Percentiles rank a stretch among this genome's conserved stretches.
phyloP scores from a whole-genome alignment of 2,797 vertebrate genomes.

The Echiichthys vipera region DNA sequence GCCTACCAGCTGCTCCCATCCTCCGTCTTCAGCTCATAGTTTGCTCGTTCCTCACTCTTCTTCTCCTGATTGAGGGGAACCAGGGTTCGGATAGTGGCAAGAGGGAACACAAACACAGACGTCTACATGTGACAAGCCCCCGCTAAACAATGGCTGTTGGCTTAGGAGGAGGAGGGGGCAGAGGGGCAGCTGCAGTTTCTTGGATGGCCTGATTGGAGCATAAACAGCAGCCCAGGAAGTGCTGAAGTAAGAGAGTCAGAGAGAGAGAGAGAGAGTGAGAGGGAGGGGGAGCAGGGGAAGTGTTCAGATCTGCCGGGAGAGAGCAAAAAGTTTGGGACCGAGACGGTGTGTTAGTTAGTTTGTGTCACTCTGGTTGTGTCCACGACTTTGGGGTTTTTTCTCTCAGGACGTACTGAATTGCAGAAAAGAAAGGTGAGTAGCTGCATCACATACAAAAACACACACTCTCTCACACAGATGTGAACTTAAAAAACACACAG shows the following conservation, averaged over 20 bases:
- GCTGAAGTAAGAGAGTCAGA: conserved; percentile 66
- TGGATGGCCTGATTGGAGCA: conserved; percentile 80
- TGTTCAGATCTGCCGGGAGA: conserved; percentile 65
- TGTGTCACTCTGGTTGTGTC: conserved; percentile 48
- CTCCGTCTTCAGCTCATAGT: conserved; percentile 19
- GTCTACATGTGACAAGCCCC: conserved; percentile 68
- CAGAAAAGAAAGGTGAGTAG: conserved; percentile 67
- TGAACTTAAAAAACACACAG: conserved; percentile 22
- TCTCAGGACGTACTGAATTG: conserved; percentile 45
- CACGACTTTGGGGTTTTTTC: conserved; percentile 24
- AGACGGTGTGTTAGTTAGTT: conserved; percentile 39
- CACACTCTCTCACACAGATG: conserved; percentile 29
- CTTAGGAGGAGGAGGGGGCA: conserved; percentile 42
- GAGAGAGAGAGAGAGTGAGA: conserved; percentile 22
- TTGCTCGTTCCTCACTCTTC: conserved; percentile 3
- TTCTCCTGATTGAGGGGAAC: conserved; percentile 36
- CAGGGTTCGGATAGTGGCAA: conserved; percentile 30
- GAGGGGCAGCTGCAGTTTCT: conserved; percentile 65
- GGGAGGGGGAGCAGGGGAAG: conserved; percentile 54
- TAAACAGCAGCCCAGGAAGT: conserved; percentile 83
- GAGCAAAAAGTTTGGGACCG: conserved; percentile 74
- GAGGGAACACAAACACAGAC: conserved; percentile 52
- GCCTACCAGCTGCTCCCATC: conserved; percentile 7
- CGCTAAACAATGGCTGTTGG: conserved; percentile 72
- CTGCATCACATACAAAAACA: conserved; percentile 31